Conservation (phyloP, 2,888 invertebrate genomes). For the Hirtodrosophila histrioides region DNA sequence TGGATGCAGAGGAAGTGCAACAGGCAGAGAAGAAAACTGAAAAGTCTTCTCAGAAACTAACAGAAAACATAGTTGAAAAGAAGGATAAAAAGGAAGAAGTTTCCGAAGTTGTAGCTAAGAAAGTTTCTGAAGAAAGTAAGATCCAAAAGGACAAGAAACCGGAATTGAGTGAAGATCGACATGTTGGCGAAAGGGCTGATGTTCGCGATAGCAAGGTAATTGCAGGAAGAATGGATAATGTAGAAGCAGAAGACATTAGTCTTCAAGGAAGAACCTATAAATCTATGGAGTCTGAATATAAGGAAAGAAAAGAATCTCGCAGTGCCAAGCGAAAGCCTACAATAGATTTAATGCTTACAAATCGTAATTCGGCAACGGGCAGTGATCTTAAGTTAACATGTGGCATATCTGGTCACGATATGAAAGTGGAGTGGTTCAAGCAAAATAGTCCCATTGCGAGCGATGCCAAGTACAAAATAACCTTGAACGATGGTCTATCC, state of each 20-base stretch:
- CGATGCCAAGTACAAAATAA: conserved; percentile 73
- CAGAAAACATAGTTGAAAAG: too few relatives aligned
- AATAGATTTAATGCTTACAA: conserved; percentile 88
- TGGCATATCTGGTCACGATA: conserved; percentile 89
- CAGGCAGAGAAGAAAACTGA: too few relatives aligned
- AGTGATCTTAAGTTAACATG: conserved; percentile 92
- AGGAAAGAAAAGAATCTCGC: conserved; percentile 71
- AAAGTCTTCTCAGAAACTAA: too few relatives aligned
- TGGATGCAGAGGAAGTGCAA: too few relatives aligned
- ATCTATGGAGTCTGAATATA: conserved; percentile 71
- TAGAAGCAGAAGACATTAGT: conserved; percentile 19
- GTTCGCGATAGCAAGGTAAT: neutral
- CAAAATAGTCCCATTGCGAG: conserved; percentile 86
- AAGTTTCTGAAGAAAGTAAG: too few relatives aligned
- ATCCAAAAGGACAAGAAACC: too few relatives aligned
- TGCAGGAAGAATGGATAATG: neutral
- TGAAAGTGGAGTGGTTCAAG: conserved; percentile 90
- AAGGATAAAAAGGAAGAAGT: neutral
- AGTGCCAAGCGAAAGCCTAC: conserved; percentile 79
- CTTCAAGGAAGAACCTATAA: conserved; percentile 29
- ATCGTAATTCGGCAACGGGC: conserved; percentile 90
- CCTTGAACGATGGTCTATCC: conserved; percentile 87
- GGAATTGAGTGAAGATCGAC: neutral
- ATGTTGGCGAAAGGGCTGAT: conserved; percentile 1
- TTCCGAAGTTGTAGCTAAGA: neutral